Conservation (phyloP, 2,113 vertebrate species). For the Trogon melanurus region DNA sequence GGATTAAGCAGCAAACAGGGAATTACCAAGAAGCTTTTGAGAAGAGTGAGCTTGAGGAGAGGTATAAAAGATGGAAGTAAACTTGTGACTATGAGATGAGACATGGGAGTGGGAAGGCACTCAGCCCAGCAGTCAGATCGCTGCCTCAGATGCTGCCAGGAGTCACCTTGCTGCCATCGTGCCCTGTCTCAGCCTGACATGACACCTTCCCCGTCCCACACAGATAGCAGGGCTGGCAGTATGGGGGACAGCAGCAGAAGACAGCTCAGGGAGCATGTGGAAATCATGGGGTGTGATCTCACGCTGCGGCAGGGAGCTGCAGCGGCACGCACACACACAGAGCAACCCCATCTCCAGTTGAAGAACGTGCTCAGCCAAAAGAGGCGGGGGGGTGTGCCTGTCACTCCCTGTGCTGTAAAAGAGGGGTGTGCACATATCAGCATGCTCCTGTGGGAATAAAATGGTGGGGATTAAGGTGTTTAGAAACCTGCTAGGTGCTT, state of each 20-base stretch:
- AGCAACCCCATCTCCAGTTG: not conserved
- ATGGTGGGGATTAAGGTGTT: not conserved
- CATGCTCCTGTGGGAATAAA: not conserved
- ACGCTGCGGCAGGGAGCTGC: not conserved
- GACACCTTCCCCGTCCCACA: fast-evolving
- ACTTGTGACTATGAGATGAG: not conserved
- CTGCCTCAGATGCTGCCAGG: not conserved
- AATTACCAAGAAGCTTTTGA: not conserved
- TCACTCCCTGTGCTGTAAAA: not conserved
- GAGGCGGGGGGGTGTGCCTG: not conserved
- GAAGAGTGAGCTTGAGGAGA: not conserved
- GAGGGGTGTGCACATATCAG: fast-evolving
- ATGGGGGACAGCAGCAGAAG: not conserved
- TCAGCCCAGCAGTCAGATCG: not conserved
- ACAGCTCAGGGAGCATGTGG: fast-evolving
- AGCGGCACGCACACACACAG: not conserved
- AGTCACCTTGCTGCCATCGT: fast-evolving
- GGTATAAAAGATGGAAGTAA: not conserved
- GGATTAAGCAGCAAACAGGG: not conserved
- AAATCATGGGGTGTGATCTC: not conserved
- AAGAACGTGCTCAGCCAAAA: not conserved
- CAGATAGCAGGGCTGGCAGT: not conserved
- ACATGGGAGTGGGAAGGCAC: not conserved
- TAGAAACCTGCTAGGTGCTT: not conserved
- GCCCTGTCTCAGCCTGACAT: not conserved